Base-by-base conservation (phyloP, 2,888 invertebrate genomes). In the Folsomia manolachei region DNA sequence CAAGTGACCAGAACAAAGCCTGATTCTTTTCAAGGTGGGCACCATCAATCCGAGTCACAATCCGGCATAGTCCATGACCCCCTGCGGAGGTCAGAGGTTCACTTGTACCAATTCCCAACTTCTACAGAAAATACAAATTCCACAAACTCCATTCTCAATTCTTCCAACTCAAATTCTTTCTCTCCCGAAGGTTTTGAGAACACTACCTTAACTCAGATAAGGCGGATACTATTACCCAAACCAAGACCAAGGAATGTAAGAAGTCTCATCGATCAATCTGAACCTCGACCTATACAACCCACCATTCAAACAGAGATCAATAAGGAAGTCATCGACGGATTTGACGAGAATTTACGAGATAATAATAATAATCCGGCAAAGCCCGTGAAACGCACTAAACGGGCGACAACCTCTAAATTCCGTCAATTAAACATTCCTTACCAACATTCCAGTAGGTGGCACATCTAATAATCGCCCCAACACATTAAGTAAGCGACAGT, bases 401-500 rank as follows among this genome's bases (percentile, higher is more conserved):
- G 62, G 63, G n/a, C 19, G 7, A 14, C 39, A 39, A 18, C 21
- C 11, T 27, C 27, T 51, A 39, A 51, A 39, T 66, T 52, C n/a
- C 19, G 65, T 14, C 65, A 66, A 24, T 2, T 66, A 4, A n/a
- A 52, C 18, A n/a, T n/a, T n/a, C n/a, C n/a, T n/a, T n/a, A n/a
- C n/a, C n/a, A n/a, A n/a, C n/a, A 52, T 66, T 21, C 65, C 65
- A 21, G 39, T 51, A 11, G 52, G 52, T 1, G 4, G n/a, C 26
- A 21, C 65, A n/a, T 21, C 51, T n/a, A 51, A 18, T 51, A 39
- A 39, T 52, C 19, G 65, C 19, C 19, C 51, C 27, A 52, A 27
- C n/a, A 14, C 23, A 14, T 72, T 76, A 11, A 62, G 70, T 21
- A 74, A 66, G 24, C 61, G 76, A 39, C 76, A 76, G 56, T 69